These are phyloP conservation scores for Bradypodion pumilum DNA, from an alignment of 2,797 vertebrate species.

Conservation along the genomic window DNA sequence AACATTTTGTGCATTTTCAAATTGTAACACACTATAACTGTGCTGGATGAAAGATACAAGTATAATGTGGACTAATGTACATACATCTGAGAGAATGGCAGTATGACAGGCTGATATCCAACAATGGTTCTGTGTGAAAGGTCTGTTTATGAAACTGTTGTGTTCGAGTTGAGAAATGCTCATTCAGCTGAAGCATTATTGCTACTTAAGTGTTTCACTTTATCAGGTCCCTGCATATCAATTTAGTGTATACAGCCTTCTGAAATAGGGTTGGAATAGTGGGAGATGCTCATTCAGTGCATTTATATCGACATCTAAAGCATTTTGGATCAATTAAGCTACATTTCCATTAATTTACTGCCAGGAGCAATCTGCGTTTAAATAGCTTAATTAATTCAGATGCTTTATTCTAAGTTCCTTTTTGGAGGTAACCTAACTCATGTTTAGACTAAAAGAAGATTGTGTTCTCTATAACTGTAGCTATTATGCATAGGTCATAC, in stretches of 20 bases:
- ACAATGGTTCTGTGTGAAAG: conserved; percentile 13
- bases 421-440: background rate
- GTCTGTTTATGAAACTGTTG: conserved; percentile 22
- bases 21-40: background rate
- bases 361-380: conserved; percentile 2
- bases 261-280: background rate
- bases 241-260: conserved; percentile 14
- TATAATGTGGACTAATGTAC: background rate
- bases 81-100: background rate
- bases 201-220: conserved; percentile 21
- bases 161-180: conserved; percentile 23
- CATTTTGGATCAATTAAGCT: conserved; percentile 28
- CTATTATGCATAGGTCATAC: background rate
- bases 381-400: conserved; percentile 16
- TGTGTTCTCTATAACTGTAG: background rate
- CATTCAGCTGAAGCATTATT: conserved; percentile 21
- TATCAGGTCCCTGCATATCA: conserved; percentile 9
- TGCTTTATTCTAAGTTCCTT: background rate
- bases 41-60: conserved; percentile 27
- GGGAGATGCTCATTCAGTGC: background rate
- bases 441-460: background rate
- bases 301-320: conserved; percentile 15
- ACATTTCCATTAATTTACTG: conserved; percentile 29
- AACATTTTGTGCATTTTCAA: background rate
- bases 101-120: background rate